These are phyloP conservation scores for Calliopsis andreniformis DNA, from an alignment of 1,140 invertebrate species.

Conservation along the genomic window DNA sequence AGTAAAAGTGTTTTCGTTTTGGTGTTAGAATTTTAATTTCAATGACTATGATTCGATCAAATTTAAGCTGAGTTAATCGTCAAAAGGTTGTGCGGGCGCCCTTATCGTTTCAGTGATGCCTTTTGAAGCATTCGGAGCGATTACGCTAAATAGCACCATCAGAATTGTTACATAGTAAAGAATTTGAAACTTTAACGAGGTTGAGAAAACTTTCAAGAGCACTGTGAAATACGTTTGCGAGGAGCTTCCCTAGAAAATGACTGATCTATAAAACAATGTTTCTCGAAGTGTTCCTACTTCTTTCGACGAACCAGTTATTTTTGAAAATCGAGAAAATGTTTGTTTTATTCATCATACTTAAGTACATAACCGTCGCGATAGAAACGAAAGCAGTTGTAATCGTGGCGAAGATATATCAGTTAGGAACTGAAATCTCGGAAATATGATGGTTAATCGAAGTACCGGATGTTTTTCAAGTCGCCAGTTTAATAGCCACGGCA, in stretches of 20 bases:
- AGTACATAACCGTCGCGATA: too few species aligned
- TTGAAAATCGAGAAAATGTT: too few species aligned
- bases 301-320: too few species aligned
- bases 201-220: neutral
- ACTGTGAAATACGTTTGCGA: neutral
- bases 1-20: neutral
- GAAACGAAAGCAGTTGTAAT: constrained; percentile 12
- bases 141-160: neutral
- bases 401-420: constrained; percentile 26
- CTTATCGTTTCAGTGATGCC: constrained; percentile 8
- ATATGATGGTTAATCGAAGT: constrained; percentile 70
- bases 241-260: too few species aligned
- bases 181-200: neutral
- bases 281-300: too few species aligned
- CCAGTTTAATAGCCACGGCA: constrained; percentile 8
- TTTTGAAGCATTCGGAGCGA: neutral
- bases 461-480: constrained; percentile 62
- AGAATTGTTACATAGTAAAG: neutral
- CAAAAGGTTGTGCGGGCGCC: constrained; percentile 3
- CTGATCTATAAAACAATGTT: too few species aligned
- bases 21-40: too few species aligned
- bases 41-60: constrained; percentile 2
- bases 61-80: constrained; percentile 35
- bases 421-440: constrained; percentile 49
- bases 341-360: too few species aligned